A percentile compares a stretch with the other conserved stretches of the same genome.
phyloP scores from a whole-genome alignment of 2,888 invertebrate genomes.

The Heliconius ethilla region DNA sequence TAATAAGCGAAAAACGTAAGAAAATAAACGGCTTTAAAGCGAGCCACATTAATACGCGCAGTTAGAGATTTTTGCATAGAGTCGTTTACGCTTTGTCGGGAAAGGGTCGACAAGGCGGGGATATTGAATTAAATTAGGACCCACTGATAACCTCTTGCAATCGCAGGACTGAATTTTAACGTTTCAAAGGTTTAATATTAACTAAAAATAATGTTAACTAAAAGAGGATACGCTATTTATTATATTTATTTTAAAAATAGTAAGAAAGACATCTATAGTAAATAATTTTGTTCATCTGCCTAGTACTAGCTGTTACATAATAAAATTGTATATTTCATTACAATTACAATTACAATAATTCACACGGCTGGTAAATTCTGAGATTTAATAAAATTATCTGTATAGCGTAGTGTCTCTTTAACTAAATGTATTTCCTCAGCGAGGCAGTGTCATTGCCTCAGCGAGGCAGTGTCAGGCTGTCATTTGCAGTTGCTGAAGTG shows the following conservation, averaged over 20 bases:
- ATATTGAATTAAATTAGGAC: slow-evolving; percentile 80
- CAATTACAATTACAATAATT: too few species aligned
- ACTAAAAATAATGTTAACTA: slow-evolving; percentile 53
- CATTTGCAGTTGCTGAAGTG: too few species aligned
- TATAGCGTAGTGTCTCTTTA: not conserved
- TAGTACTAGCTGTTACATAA: not conserved
- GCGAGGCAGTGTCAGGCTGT: too few species aligned
- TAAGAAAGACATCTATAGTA: too few species aligned
- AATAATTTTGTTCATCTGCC: not conserved
- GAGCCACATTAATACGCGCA: slow-evolving; percentile 59
- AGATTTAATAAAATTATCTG: not conserved
- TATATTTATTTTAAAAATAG: not conserved
- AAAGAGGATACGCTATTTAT: slow-evolving; percentile 23
- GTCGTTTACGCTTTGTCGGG: slow-evolving; percentile 63
- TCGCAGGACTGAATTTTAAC: slow-evolving; percentile 58
- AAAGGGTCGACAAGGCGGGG: slow-evolving; percentile 70
- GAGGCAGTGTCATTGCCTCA: not conserved
- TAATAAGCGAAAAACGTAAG: slow-evolving; percentile 45
- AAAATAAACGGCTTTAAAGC: slow-evolving; percentile 53
- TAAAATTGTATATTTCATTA: slow-evolving; percentile 1
- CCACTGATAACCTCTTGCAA: slow-evolving; percentile 75
- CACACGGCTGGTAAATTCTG: not conserved
- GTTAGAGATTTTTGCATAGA: slow-evolving; percentile 72
- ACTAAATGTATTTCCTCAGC: not conserved
- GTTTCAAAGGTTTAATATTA: slow-evolving; percentile 49